Evolutionary conservation across 2,888 invertebrate genomes (phyloP), one percentile per base, ranked within the genome.

Genomic region (Drosophila lutescens): DNA sequence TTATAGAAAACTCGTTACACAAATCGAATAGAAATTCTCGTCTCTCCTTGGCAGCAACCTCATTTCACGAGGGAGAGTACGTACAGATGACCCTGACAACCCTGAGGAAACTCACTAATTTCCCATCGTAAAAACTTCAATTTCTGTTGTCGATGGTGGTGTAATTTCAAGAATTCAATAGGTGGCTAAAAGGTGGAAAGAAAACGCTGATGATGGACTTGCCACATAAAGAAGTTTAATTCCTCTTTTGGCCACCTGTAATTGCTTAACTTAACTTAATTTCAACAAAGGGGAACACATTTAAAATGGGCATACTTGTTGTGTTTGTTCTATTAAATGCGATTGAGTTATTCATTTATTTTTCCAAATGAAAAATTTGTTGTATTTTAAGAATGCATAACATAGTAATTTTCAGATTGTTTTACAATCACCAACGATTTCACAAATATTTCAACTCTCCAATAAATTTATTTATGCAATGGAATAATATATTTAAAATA

Each of bases 1-100:
- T 86, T 86, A 83, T 88, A 88, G 83, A 83, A 88, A 83, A 88
- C 86, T 83, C 84, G 83, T 83, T 83, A 83, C 78, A 88, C 86
- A 88, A 83, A 88, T 83, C 86, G 86, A 83, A 83, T 88, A 83
- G 78, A 88, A 86, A 77, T 83, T 80, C 76, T 69, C 76, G 15
- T 47, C 56, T 51, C 34, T 17, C 34, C 38, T 38, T 15, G 36
- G 43, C 49, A 46, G 49, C 44, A 65, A 51, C 41, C 41, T 32
- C 61, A 61, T 62, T 56, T 53, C 30, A 53, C 4, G 50, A 46
- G 68, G 43, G 47, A 15, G 26, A 26, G 15, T n/a, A 5, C 36
- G 15, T 20, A 10, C 71, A 32, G 26, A 32, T 59, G 59, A 58
- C 68, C 70, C 70, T 69, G 50, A 23, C 58, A 38, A 50, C 30